Percentiles rank a stretch among this genome's conserved stretches.
These are phyloP conservation scores for Saccostrea echinata DNA, from an alignment of 1,140 invertebrate species.

Conservation along the genomic window DNA sequence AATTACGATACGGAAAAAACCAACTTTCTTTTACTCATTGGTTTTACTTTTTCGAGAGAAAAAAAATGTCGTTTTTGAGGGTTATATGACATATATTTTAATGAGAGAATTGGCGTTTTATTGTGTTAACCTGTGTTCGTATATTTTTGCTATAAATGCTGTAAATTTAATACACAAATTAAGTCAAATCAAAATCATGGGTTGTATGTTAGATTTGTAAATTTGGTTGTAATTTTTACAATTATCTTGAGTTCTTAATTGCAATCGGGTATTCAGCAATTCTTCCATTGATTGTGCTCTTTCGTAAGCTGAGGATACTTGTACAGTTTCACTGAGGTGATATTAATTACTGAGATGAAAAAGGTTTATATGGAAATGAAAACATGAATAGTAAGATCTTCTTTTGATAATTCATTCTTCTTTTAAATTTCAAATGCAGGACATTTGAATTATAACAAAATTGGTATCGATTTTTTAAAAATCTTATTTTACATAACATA, in stretches of 20 bases:
- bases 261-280: no score
- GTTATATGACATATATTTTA: background rate
- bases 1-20: background rate
- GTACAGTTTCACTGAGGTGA: no score
- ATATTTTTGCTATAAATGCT: conserved; percentile 25
- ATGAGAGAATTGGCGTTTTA: background rate
- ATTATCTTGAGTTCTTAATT: no score
- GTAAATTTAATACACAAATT: background rate
- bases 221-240: no score
- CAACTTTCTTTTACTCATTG: background rate
- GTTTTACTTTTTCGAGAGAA: background rate
- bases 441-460: background rate
- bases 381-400: no score
- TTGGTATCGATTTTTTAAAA: no score
- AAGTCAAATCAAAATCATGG: background rate
- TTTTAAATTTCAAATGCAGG: conserved; percentile 9
- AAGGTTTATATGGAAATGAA: no score
- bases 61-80: background rate
- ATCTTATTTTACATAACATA: no score
- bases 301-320: no score
- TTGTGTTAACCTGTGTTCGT: conserved; percentile 8
- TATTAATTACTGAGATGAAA: no score
- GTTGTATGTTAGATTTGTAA: background rate
- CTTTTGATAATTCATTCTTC: no score
- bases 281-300: no score